phyloP scores from a whole-genome alignment of 1,140 invertebrate genomes.

The Dinothrombium tinctorium region DNA sequence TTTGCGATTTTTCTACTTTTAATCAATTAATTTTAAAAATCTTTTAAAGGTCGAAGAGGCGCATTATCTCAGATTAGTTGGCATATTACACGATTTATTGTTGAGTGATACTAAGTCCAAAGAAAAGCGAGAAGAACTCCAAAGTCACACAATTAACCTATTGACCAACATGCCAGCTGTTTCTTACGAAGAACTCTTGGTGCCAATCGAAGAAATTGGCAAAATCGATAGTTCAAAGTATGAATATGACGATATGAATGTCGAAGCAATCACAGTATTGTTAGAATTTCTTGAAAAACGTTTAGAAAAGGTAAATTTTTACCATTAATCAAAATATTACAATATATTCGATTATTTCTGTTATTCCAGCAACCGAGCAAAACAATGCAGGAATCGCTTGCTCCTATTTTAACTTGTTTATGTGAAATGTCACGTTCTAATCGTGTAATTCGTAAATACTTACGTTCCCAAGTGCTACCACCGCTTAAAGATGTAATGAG shows the following conservation, averaged over 20 bases:
- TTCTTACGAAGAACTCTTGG: constrained; percentile 30
- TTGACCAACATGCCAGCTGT: constrained; percentile 29
- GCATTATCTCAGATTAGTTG: constrained; percentile 41
- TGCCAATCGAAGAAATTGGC: constrained; percentile 21
- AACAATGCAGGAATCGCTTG: constrained; percentile 35
- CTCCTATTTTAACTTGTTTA: constrained; percentile 47
- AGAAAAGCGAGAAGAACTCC: constrained; percentile 39
- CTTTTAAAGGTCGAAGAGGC: constrained; percentile 44
- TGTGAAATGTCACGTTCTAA: constrained; percentile 38
- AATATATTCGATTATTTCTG: constrained; percentile 2
- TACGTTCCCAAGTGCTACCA: constrained; percentile 52
- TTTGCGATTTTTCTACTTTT: constrained; percentile 7
- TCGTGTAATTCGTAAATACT: constrained; percentile 44
- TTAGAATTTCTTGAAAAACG: constrained; percentile 35
- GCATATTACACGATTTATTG: constrained; percentile 42
- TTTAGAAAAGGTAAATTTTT: constrained; percentile 20
- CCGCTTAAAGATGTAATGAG: constrained; percentile 66
- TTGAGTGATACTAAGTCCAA: constrained; percentile 31
- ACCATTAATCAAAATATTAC: not conserved
- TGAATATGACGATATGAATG: constrained; percentile 38
- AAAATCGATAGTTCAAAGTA: constrained; percentile 20
- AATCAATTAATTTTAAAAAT: not conserved
- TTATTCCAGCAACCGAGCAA: constrained; percentile 20
- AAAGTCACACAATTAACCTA: constrained; percentile 34
- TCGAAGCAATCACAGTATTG: constrained; percentile 39